Evolutionary conservation across 2,113 vertebrate genomes (phyloP).

Genomic region (Microcebus tavaratra): DNA sequence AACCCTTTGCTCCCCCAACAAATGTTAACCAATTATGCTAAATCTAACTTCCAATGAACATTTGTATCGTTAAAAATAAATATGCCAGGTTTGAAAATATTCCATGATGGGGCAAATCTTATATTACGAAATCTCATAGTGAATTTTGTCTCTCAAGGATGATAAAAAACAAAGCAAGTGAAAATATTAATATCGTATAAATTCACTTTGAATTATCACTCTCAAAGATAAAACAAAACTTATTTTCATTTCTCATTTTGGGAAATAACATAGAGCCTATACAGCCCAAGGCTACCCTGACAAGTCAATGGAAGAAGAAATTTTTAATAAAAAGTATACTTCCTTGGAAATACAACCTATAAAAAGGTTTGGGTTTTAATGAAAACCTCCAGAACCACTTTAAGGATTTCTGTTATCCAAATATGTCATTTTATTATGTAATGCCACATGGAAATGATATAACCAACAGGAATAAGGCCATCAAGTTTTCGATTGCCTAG

Average conservation of each 20-base stretch:
- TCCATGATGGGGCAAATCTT: conserved; percentile 75
- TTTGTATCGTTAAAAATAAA: conserved; percentile 22
- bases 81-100: conserved; percentile 68
- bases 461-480: conserved; percentile 48
- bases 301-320: neutral
- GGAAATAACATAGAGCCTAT: neutral
- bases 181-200: neutral
- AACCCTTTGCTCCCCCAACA: conserved; percentile 83
- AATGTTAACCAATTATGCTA: conserved; percentile 78
- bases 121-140: neutral
- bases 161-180: neutral
- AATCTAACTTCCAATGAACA: conserved; percentile 77
- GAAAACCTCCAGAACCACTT: conserved; percentile 2
- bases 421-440: conserved; percentile 33
- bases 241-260: neutral
- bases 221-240: conserved; percentile 44
- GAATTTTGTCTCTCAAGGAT: neutral
- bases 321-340: neutral
- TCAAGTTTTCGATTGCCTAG: conserved; percentile 1
- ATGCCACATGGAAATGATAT: neutral
- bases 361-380: conserved; percentile 8
- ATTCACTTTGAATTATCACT: conserved; percentile 2
- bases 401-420: neutral
- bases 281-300: neutral
- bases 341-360: conserved; percentile 7